Percentiles rank a stretch among this genome's conserved stretches.
phyloP scores from a whole-genome alignment of 2,888 invertebrate genomes.

The Nowickia ferox region DNA sequence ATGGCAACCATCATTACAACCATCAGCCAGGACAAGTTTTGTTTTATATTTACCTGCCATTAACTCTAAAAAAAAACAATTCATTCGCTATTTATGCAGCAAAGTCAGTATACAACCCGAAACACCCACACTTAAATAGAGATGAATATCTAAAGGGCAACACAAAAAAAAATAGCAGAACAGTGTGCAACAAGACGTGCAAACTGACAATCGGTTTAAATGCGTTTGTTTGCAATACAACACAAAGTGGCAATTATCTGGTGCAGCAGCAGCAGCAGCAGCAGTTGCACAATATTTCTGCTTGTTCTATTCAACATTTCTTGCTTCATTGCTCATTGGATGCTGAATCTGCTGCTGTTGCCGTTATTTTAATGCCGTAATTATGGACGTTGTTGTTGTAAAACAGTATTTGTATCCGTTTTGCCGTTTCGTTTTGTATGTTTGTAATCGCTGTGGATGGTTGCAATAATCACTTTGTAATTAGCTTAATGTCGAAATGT shows the following conservation, averaged over 20 bases:
- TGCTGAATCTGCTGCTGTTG: not conserved
- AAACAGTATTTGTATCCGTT: slow-evolving; percentile 16
- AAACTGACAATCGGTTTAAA: slow-evolving; percentile 38
- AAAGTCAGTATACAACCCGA: not conserved
- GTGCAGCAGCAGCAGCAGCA: not conserved
- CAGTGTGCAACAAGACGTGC: not conserved
- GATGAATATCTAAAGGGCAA: slow-evolving; percentile 21
- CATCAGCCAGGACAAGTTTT: slow-evolving; percentile 21
- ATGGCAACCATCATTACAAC: slow-evolving; percentile 6
- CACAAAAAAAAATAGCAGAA: not conserved
- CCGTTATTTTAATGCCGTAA: slow-evolving; percentile 1
- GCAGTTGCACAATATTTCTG: not conserved
- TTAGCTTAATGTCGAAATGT: slow-evolving; percentile 19
- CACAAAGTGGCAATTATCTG: slow-evolving; percentile 33
- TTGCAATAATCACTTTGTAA: slow-evolving; percentile 38
- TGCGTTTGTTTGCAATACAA: slow-evolving; percentile 29
- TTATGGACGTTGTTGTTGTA: not conserved
- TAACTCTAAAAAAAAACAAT: slow-evolving; percentile 10
- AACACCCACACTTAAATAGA: slow-evolving; percentile 6
- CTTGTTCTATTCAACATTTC: not conserved
- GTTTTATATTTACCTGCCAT: slow-evolving; percentile 24
- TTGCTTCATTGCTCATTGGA: slow-evolving; percentile 4
- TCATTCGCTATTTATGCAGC: not conserved
- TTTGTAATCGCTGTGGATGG: slow-evolving; percentile 17
- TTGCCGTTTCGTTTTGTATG: not conserved